phyloP scores from a whole-genome alignment of 2,113 vertebrate genomes.

The Salminus brasiliensis region DNA sequence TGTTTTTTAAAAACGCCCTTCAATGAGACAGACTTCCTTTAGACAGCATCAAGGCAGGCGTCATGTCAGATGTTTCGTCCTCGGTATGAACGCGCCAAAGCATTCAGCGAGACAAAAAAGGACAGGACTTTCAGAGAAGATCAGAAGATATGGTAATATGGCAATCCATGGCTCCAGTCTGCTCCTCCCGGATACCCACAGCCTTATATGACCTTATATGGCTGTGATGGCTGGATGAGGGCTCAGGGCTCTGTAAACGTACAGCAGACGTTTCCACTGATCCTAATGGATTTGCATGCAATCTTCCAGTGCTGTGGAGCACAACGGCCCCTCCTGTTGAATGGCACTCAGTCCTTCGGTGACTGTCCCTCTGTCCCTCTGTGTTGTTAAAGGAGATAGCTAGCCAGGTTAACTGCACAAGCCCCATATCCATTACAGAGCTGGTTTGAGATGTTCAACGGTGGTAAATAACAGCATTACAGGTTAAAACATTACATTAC shows the following conservation, averaged over 20 bases:
- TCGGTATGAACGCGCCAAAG: not conserved
- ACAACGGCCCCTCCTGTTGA: not conserved
- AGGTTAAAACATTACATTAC: not conserved
- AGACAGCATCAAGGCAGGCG: not conserved
- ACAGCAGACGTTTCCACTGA: not conserved
- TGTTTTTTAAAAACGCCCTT: not conserved
- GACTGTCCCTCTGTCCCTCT: not conserved
- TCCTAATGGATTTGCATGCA: constrained; percentile 2
- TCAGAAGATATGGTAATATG: not conserved
- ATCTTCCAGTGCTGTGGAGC: not conserved
- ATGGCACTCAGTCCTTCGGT: not conserved
- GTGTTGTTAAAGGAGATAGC: not conserved
- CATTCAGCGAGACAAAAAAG: not conserved
- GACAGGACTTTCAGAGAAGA: not conserved
- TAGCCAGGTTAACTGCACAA: not conserved
- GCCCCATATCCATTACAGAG: not conserved
- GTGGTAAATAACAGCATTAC: no score
- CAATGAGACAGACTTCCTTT: not conserved
- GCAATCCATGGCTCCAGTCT: no score
- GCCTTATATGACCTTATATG: constrained; percentile 10
- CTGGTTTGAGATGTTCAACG: not conserved
- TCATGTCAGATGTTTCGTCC: not conserved
- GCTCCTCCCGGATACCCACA: not conserved
- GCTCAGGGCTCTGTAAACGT: not conserved
- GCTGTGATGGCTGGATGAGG: not conserved